These are phyloP conservation scores for Microctonus aethiopoides DNA, from an alignment of 2,888 invertebrate species.

Conservation along the genomic window DNA sequence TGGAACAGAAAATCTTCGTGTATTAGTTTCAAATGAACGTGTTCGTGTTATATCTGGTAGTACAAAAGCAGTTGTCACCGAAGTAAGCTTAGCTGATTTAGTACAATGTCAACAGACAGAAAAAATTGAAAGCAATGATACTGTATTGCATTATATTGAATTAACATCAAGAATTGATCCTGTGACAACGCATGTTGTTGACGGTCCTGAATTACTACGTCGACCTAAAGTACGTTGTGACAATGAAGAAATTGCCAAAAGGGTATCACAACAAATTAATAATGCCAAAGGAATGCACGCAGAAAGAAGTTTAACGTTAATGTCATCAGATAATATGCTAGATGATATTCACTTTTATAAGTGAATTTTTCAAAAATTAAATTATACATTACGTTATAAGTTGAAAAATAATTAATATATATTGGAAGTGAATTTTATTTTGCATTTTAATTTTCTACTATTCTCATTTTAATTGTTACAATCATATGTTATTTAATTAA, in stretches of 20 bases:
- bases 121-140: slow-evolving; percentile 68
- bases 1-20: slow-evolving; percentile 83
- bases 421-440: background rate
- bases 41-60: slow-evolving; percentile 72
- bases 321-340: slow-evolving; percentile 64
- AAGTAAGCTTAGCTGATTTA: slow-evolving; percentile 69
- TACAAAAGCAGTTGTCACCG: slow-evolving; percentile 64
- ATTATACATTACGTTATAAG: background rate
- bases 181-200: slow-evolving; percentile 65
- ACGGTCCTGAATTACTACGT: slow-evolving; percentile 71
- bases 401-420: background rate
- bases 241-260: slow-evolving; percentile 75
- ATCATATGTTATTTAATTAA: background rate
- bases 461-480: background rate
- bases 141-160: slow-evolving; percentile 76
- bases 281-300: slow-evolving; percentile 88
- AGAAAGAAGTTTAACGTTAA: slow-evolving; percentile 81
- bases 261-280: slow-evolving; percentile 85
- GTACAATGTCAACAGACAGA: slow-evolving; percentile 74
- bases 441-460: background rate
- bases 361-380: slow-evolving; percentile 43
- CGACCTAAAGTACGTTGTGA: slow-evolving; percentile 84
- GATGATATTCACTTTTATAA: slow-evolving; percentile 63
- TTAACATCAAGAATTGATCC: slow-evolving; percentile 69
- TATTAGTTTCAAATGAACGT: slow-evolving; percentile 80